Percentiles rank a stretch among this genome's conserved stretches.
phyloP scores from a whole-genome alignment of 64 coral and sea anemone species.

The Pocillopora verrucosa region DNA sequence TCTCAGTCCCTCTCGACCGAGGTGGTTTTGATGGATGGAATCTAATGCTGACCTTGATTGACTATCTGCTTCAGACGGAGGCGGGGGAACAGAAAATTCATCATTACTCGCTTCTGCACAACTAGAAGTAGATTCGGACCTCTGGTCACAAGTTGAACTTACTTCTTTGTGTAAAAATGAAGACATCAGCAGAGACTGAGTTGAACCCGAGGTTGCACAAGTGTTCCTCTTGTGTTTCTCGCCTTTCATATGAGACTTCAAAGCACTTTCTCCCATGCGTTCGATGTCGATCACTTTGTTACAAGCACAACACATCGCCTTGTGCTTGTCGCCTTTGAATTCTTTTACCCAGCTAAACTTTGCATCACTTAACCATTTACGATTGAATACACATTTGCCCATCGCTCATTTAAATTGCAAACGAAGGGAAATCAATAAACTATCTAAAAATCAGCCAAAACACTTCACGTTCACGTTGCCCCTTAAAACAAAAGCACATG shows the following conservation, averaged over 20 bases:
- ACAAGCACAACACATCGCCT: constrained; percentile 49
- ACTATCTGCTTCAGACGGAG: background rate
- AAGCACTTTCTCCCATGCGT: constrained; percentile 37
- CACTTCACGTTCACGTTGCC: background rate
- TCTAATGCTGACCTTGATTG: too few species aligned
- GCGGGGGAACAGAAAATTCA: background rate
- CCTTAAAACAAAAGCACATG: constrained; percentile 12
- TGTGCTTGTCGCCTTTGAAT: constrained; percentile 36
- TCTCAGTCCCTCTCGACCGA: too few species aligned
- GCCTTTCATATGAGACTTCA: constrained; percentile 50
- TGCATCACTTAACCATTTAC: too few species aligned
- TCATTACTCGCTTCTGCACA: background rate
- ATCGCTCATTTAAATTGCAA: constrained; percentile 36
- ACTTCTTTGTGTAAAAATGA: background rate
- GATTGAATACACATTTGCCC: background rate
- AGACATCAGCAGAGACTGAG: background rate
- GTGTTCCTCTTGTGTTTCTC: constrained; percentile 42
- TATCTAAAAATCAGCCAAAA: background rate
- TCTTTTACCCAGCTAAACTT: constrained; percentile 58
- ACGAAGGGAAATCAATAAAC: constrained; percentile 2
- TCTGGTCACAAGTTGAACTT: background rate
- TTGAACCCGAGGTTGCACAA: background rate
- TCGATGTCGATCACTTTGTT: constrained; percentile 69
- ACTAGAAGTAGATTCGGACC: background rate
- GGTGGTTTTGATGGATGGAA: too few species aligned